phyloP scores from a whole-genome alignment of 1,140 invertebrate species.

The Thalassaphorura encarpata region DNA sequence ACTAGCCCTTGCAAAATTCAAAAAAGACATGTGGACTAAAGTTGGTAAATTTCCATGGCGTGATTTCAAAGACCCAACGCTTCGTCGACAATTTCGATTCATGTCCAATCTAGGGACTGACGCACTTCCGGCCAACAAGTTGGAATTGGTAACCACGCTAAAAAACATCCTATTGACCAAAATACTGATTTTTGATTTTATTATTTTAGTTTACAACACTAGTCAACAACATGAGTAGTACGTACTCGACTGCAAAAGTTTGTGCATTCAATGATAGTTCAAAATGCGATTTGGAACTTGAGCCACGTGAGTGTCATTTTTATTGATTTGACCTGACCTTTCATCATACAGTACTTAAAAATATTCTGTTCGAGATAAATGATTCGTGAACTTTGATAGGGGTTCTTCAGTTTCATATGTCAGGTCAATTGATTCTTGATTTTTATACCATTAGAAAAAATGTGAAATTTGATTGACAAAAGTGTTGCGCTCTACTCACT shows the following conservation, averaged over 20 bases:
- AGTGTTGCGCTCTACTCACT: too few species aligned
- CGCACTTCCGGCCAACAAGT: slow-evolving; percentile 36
- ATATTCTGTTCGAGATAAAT: too few species aligned
- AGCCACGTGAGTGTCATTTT: slow-evolving; percentile 3
- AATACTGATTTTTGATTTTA: neutral
- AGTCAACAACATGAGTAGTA: neutral
- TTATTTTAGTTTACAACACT: slow-evolving; percentile 11
- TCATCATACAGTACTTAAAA: slow-evolving; percentile 1
- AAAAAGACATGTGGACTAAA: slow-evolving; percentile 10
- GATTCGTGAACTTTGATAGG: too few species aligned
- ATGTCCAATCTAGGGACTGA: slow-evolving; percentile 41
- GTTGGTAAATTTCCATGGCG: slow-evolving; percentile 35
- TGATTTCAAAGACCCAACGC: slow-evolving; percentile 35
- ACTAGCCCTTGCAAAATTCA: slow-evolving; percentile 3
- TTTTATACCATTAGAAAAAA: too few species aligned
- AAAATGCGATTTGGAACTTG: slow-evolving; percentile 3
- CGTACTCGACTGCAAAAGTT: neutral
- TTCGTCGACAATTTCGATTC: slow-evolving; percentile 38
- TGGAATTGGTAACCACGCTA: slow-evolving; percentile 33
- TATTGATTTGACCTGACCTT: neutral
- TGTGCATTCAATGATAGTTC: neutral
- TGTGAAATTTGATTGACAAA: too few species aligned
- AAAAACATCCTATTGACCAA: neutral
- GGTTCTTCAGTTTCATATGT: too few species aligned
- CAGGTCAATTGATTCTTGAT: too few species aligned